Evolutionary conservation across 2,113 vertebrate genomes (phyloP).

Genomic region (Clarias magur): DNA sequence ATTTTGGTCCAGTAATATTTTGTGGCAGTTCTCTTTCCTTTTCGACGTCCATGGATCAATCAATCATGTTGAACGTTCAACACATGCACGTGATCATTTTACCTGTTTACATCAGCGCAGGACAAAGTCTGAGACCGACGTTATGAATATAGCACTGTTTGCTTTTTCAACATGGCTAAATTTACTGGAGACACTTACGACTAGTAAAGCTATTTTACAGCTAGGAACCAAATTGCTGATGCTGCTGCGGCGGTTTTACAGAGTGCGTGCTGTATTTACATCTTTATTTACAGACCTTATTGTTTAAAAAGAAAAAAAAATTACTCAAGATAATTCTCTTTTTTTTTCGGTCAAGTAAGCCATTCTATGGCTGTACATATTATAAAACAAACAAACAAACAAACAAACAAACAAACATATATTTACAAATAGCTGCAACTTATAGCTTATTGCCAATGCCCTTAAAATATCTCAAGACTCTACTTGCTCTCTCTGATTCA

Average conservation of each 20-base stretch:
- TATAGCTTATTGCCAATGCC: conserved; percentile 97
- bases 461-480: conserved; percentile 71
- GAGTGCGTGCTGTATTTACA: conserved; percentile 91
- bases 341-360: conserved; percentile 75
- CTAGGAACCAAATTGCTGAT: conserved; percentile 84
- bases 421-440: conserved; percentile 91
- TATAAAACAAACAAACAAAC: conserved; percentile 60
- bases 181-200: conserved; percentile 70
- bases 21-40: conserved; percentile 74
- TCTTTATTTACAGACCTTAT: conserved; percentile 80
- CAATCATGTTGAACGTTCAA: conserved; percentile 77
- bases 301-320: conserved; percentile 63
- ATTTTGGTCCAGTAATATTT: conserved; percentile 88
- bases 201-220: conserved; percentile 91
- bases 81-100: conserved; percentile 89
- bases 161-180: conserved; percentile 54
- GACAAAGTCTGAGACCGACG: conserved; percentile 78
- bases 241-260: conserved; percentile 83
- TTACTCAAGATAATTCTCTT: conserved; percentile 65
- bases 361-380: conserved; percentile 78
- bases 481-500: conserved; percentile 26
- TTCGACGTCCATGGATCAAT: conserved; percentile 70
- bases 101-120: conserved; percentile 75
- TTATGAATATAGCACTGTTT: conserved; percentile 62
- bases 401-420: conserved; percentile 65